These are phyloP conservation scores for Morone saxatilis DNA, from an alignment of 2,113 vertebrate species.

Conservation along the genomic window DNA sequence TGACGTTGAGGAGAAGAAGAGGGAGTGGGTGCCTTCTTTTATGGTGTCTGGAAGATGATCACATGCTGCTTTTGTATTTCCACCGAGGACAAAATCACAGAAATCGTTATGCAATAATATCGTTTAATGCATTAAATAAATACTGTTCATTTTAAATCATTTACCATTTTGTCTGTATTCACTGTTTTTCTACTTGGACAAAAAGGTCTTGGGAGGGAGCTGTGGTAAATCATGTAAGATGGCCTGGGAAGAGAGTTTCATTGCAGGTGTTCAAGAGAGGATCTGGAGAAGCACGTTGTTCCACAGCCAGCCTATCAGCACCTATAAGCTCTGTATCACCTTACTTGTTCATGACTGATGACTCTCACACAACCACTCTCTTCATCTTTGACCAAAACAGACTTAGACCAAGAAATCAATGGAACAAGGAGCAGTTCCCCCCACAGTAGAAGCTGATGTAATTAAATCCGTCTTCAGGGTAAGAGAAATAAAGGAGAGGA, in stretches of 20 bases:
- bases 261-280: conserved; percentile 53
- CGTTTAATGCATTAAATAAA: too few relatives aligned
- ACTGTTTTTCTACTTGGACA: too few relatives aligned
- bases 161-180: too few relatives aligned
- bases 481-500: conserved; percentile 59
- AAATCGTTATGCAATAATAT: too few relatives aligned
- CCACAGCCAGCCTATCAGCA: conserved; percentile 39
- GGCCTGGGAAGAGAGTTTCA: conserved; percentile 45
- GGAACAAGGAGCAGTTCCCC: conserved; percentile 18
- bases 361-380: conserved; percentile 6
- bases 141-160: too few relatives aligned
- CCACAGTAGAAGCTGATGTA: conserved; percentile 60
- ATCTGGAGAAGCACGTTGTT: conserved; percentile 37
- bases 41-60: too few relatives aligned
- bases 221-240: conserved; percentile 62
- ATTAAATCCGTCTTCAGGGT: conserved; percentile 67
- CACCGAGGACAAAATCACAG: too few relatives aligned
- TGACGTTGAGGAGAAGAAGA: too few relatives aligned
- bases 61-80: too few relatives aligned
- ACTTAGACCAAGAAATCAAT: conserved; percentile 58
- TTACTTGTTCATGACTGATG: conserved; percentile 17
- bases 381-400: conserved; percentile 61
- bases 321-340: conserved; percentile 33
- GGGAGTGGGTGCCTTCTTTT: too few relatives aligned
- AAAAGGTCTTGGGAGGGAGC: conserved; percentile 7